Evolutionary conservation across 1,140 invertebrate species (phyloP).

Genomic region (Lysiphlebus fabarum): DNA sequence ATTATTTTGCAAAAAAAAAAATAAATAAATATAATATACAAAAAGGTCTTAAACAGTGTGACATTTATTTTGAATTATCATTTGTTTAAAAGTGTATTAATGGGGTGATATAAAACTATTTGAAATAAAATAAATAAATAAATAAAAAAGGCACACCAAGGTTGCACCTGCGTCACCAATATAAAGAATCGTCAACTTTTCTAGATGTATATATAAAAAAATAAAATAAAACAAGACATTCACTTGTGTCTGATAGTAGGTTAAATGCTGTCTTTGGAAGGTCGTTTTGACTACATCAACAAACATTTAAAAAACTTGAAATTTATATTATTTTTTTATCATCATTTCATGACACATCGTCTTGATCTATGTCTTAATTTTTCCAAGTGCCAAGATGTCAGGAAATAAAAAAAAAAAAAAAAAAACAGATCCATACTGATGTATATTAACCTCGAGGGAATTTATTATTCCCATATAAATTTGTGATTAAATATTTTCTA

Average conservation of each 20-base stretch:
- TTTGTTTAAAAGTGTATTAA: slow-evolving; percentile 13
- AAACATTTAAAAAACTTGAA: slow-evolving; percentile 1
- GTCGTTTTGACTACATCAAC: slow-evolving; percentile 28
- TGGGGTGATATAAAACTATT: slow-evolving; percentile 8
- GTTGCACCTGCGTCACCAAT: slow-evolving; percentile 14
- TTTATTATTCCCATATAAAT: slow-evolving; percentile 19
- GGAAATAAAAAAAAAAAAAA: too few relatives aligned
- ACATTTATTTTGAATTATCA: background rate
- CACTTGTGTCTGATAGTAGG: slow-evolving; percentile 29
- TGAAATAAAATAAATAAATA: background rate
- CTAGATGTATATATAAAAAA: too few relatives aligned
- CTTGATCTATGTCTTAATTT: slow-evolving; percentile 39
- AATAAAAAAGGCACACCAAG: slow-evolving; percentile 2
- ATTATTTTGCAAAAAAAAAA: too few relatives aligned
- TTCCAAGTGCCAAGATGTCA: slow-evolving; percentile 11
- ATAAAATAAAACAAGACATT: background rate
- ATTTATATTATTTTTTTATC: slow-evolving; percentile 20
- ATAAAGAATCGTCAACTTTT: too few relatives aligned
- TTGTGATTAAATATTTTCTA: too few relatives aligned
- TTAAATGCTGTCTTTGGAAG: slow-evolving; percentile 32
- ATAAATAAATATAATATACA: too few relatives aligned
- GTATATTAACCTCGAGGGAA: slow-evolving; percentile 20
- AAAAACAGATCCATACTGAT: slow-evolving; percentile 2
- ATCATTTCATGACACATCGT: slow-evolving; percentile 8
- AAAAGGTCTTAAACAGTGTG: too few relatives aligned